Base-by-base conservation (phyloP, 2,888 invertebrate species). In the Watsonalla binaria region DNA sequence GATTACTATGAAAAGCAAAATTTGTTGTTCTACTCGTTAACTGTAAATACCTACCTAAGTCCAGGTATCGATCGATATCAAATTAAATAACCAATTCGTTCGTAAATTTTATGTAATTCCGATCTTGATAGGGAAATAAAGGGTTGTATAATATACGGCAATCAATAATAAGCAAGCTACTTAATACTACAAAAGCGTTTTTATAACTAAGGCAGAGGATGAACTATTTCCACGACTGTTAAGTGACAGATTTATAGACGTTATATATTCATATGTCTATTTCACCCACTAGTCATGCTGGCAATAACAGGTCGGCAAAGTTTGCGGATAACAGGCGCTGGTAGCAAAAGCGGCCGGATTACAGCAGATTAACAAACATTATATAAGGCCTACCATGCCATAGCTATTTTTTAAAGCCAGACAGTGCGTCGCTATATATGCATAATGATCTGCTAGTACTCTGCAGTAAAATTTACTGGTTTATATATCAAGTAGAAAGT, bases 101-200 rank as follows among this genome's bases (percentile, higher is more conserved):
- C 24, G 24, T 24, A 24, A 24, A 24, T 2, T 24, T 24, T 24
- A 24, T 24, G 24, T 24, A 2, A 24, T 24, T 2, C 2, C 24
- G 24, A 24, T 24, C 24, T 24, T 24, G 24, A 24, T 24, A 24
- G 24, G 24, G 24, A 24, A 50, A 46, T 49, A 45, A 37, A 47
- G 42, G 50, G 49, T 51, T 48, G 49, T 53, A 57, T n/a, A n/a
- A n/a, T 54, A 54, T 48, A 54, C 51, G 46, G 42, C 46, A 54
- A 53, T 54, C 51, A 54, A 54, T 56, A 53, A 51, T 51, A 42
- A 42, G n/a, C n/a, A n/a, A 37, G 6, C 11, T 11, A 11, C 1
- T 5, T 11, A 42, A 4, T 2, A 11, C 42, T 42, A 11, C 42
- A 42, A 11, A 42, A 42, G 11, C 42, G 42, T 8, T 42, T 42